Evolutionary conservation across 2,113 vertebrate genomes (phyloP), one percentile per base, ranked within the genome.

Genomic region (Larimichthys polyactis): DNA sequence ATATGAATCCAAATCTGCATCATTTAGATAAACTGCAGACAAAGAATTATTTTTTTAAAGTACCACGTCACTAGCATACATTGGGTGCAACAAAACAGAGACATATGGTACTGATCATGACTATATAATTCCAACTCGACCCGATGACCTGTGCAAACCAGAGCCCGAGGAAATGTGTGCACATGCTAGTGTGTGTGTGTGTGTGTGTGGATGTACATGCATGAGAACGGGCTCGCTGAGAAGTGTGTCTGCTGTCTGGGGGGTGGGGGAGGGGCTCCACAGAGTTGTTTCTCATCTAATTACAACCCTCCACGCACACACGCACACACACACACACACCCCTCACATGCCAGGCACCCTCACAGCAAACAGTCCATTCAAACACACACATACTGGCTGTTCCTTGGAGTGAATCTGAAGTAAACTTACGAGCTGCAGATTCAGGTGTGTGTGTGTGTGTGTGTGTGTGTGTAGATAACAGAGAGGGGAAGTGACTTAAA

Each of bases 91-190:
- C 68, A 36, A 79, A 82, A 81, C 75, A 52, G 14, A 52, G 19
- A 62, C 92, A 93, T 89, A 89, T 92, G 91, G 90, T 66, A 43
- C 83, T 85, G 89, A 92, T 92, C 90, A 89, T 66, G 88, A 87
- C 82, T 75, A 76, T 87, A 79, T 84, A 71, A 90, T 87, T 90
- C 82, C 64, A 83, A 27, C 65, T 79, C 85, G 75, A 93, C 90
- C 86, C 81, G 60, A 3, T 91, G 91, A 94, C 92, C 93, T 82
- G 80, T 71, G 89, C 44, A 36, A 82, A 75, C 71, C 74, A 44
- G 70, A 72, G 88, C 90, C 86, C 2, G 78, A 69, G 86, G 88
- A 85, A 84, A 87, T 20, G 24, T 12, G 64, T 48, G 52, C 15
- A 46, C 4, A 32, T 44, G 51, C 62, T 27, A 62, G 29, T 55